A percentile compares a stretch with the other conserved stretches of the same genome.
Evolutionary conservation across 1,140 invertebrate genomes (phyloP).

Genomic region (Aphelinus atriplicis): DNA sequence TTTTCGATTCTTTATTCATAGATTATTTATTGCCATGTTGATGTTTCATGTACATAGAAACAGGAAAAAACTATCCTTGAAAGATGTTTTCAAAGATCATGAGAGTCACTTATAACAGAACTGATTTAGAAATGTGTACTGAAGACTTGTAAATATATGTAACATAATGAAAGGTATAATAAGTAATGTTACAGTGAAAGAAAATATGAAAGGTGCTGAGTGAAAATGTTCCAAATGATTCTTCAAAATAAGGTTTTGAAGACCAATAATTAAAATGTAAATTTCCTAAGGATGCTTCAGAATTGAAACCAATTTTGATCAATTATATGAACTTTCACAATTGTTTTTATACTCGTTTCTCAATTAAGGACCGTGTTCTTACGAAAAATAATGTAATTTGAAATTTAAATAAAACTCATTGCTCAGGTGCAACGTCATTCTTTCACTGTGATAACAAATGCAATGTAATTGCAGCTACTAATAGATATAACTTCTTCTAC

Average conservation of each 20-base stretch:
- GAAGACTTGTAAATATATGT: conserved; percentile 39
- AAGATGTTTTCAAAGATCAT: conserved; percentile 34
- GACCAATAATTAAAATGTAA: not conserved
- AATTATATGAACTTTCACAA: too few relatives aligned
- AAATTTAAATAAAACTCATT: conserved; percentile 26
- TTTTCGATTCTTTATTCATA: conserved; percentile 22
- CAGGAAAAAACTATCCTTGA: conserved; percentile 34
- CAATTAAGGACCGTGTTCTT: not conserved
- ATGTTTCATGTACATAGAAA: conserved; percentile 41
- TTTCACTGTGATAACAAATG: conserved; percentile 45
- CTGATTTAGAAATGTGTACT: conserved; percentile 37
- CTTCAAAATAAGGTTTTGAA: conserved; percentile 17
- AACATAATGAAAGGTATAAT: conserved; percentile 39
- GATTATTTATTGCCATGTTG: conserved; percentile 36
- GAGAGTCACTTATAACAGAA: conserved; percentile 33
- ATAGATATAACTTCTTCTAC: not conserved
- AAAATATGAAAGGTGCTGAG: conserved; percentile 20
- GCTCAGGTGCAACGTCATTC: conserved; percentile 31
- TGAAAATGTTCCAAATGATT: conserved; percentile 22
- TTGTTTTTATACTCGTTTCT: too few relatives aligned
- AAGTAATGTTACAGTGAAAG: conserved; percentile 37
- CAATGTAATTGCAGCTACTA: conserved; percentile 43
- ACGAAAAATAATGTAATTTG: conserved; percentile 8
- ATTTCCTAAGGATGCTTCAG: too few relatives aligned
- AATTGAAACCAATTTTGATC: too few relatives aligned